A percentile compares a stretch with the other conserved stretches of the same genome.
Evolutionary conservation across 2,797 vertebrate species (phyloP).

Genomic region (Centroberyx gerrardi): DNA sequence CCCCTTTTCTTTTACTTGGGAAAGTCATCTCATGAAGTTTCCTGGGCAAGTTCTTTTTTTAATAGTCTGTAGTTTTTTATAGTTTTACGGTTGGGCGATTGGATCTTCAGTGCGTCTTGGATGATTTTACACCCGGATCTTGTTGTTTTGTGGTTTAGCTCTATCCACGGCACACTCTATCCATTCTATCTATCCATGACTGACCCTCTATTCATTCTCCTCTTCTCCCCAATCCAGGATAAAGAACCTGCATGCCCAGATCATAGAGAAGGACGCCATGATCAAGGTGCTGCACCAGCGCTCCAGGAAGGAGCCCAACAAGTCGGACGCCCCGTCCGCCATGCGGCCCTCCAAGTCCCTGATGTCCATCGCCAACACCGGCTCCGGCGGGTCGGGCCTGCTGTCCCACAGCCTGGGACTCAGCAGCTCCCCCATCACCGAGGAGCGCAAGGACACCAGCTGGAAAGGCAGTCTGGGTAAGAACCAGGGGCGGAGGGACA

Average conservation of each 20-base stretch:
- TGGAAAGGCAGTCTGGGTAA: constrained; percentile 99
- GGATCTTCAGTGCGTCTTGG: too few species aligned
- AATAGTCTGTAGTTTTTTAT: too few species aligned
- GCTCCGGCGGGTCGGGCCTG: constrained; percentile 88
- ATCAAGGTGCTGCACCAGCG: constrained; percentile 99
- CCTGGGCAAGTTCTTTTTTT: too few species aligned
- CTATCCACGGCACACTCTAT: too few species aligned
- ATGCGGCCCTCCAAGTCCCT: constrained; percentile 99
- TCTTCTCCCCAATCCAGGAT: constrained; percentile 84
- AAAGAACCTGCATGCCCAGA: constrained; percentile 98
- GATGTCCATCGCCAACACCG: constrained; percentile 96
- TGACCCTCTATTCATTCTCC: background rate
- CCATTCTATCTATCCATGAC: too few species aligned
- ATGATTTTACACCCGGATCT: too few species aligned
- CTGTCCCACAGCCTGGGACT: constrained; percentile 92
- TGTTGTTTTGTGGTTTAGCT: too few species aligned
- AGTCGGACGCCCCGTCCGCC: constrained; percentile 90
- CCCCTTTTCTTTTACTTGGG: too few species aligned
- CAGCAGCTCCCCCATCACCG: constrained; percentile 93
- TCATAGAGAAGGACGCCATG: constrained; percentile 99
- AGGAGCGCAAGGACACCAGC: constrained; percentile 94
- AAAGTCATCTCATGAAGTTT: too few species aligned
- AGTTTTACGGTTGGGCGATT: too few species aligned
- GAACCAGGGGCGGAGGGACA: background rate
- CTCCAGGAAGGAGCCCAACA: constrained; percentile 94